Conservation (phyloP, 2,888 invertebrate genomes). For the Dryomyza anilis region DNA sequence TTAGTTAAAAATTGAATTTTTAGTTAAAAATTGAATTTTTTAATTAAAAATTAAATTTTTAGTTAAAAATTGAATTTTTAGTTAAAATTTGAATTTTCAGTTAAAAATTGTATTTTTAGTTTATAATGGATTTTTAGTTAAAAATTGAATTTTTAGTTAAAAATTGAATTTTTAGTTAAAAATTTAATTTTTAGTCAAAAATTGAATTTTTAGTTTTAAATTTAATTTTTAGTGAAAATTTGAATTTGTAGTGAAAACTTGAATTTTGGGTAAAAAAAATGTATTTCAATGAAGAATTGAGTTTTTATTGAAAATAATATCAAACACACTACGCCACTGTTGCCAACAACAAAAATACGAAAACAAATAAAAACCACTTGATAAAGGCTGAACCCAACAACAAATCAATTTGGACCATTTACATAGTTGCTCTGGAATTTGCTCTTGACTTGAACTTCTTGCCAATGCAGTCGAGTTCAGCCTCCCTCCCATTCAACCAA, state of each 20-base stretch:
- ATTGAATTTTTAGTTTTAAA: background rate
- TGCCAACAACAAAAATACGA: no score
- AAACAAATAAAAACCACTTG: no score
- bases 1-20: no score
- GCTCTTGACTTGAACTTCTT: conserved; percentile 22
- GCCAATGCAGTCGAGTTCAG: background rate
- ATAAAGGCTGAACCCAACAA: no score
- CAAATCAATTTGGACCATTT: no score
- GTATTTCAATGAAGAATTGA: no score
- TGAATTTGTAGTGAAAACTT: background rate
- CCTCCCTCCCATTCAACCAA: background rate
- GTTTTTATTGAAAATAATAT: no score
- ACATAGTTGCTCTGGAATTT: conserved; percentile 7
- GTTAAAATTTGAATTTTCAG: no score
- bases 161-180: background rate
- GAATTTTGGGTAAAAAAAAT: background rate
- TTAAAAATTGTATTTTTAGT: background rate
- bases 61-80: no score
- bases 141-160: background rate
- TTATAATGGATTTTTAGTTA: background rate
- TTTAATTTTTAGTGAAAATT: background rate
- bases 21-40: no score
- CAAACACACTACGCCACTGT: no score
- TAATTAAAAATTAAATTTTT: no score
- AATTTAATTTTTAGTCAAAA: background rate